These are phyloP conservation scores for Microvelia longipes DNA, from an alignment of 1,140 invertebrate species.

Conservation along the genomic window DNA sequence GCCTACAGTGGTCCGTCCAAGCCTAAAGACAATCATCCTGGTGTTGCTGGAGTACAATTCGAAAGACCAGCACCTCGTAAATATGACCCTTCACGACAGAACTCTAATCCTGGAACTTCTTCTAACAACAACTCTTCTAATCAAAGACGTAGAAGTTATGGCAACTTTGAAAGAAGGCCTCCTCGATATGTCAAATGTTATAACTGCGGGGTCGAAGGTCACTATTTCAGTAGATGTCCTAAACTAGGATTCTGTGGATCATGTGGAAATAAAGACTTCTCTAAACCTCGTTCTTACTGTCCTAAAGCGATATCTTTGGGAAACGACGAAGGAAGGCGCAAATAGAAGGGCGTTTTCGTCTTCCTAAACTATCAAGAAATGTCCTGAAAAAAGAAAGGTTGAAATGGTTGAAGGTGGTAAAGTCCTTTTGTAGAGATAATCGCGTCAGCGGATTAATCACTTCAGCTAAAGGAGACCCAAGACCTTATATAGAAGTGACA, in stretches of 20 bases:
- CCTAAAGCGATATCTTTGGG: neutral
- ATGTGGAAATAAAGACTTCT: neutral
- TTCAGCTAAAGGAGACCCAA: neutral
- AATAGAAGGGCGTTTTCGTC: neutral
- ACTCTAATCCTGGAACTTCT: neutral
- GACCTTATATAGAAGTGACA: neutral
- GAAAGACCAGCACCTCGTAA: neutral
- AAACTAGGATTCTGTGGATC: neutral
- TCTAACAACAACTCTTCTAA: neutral
- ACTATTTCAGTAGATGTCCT: neutral
- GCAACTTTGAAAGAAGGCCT: too few species aligned
- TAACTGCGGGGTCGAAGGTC: neutral
- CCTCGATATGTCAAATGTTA: too few species aligned
- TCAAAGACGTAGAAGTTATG: neutral
- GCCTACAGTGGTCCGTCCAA: neutral
- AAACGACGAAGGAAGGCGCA: neutral
- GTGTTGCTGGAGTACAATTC: neutral
- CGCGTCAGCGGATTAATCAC: neutral
- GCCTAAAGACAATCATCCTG: neutral
- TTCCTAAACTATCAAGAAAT: neutral
- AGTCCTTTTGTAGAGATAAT: neutral
- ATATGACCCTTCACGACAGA: neutral
- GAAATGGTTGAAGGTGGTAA: neutral
- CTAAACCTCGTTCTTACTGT: neutral
- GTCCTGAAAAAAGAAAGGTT: neutral